Evolutionary conservation across 1,140 invertebrate species (phyloP), one percentile per base, ranked within the genome.

Genomic region (Drosophila sp.): DNA sequence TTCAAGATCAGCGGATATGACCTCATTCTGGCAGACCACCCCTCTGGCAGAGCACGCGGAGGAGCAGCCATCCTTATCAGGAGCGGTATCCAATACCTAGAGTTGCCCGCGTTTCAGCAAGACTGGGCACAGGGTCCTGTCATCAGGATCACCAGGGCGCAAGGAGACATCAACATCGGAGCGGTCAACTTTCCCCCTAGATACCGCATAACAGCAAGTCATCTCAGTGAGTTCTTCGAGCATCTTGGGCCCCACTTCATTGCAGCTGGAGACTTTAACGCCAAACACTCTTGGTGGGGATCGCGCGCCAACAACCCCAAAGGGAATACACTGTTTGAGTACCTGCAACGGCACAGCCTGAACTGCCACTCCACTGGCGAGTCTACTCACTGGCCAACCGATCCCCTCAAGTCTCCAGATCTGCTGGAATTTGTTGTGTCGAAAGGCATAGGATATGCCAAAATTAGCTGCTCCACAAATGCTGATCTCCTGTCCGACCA

Each of bases 1-100:
- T 45, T 45, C 41, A 45, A 45, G 16, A 45, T 45, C 41, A 45
- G 16, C 7, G 41, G 41, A 4, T 45, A 45, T 7, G 41, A 45
- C 41, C 14, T 45, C 41, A 45, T 45, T 2, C 41, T 6, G 41
- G 41, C 16, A 18, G 16, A 45, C 41, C 41, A 45, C 16, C 41
- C 41, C 14, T 21, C 6, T 21, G 41, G 41, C 40, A 41, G n/a
- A 18, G 46, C 46, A 0, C 46, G 25, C 0, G 46, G 25, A 0
- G 46, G 46, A 50, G 21, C 46, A 7, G 21, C 25, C 11, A 13
- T 29, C 25, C 27, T 50, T 5, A 50, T 50, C 0, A 50, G 8
- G 0, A 27, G 21, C 0, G 7, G n/a, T 6, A 29, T 50, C 21
- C 6, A 50, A 13, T 50, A 27, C 6, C 2, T 27, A n/a, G 46